Base-by-base conservation (phyloP, 2,888 invertebrate species). In the Ophion costatus region DNA sequence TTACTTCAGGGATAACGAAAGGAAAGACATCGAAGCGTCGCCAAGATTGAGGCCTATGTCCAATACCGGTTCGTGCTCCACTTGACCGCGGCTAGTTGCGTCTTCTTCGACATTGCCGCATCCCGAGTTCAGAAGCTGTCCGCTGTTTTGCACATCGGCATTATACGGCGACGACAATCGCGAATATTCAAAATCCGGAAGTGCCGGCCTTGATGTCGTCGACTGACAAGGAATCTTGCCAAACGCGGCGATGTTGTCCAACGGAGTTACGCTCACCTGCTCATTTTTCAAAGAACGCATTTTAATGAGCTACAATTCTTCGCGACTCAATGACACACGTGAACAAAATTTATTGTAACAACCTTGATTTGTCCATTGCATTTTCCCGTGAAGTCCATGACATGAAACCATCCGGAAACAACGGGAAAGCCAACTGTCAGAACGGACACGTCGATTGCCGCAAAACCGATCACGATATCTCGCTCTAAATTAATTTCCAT, bases 281-380 rank as follows among this genome's bases (percentile, higher is more conserved):
- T 83, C 85, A 82, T 33, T 75, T 38, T 22, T 33, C 6, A 9
- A 57, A 57, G n/a, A 56, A 70, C 17, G 14, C 20, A 20, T 20
- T 67, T 3, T 17, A 51, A 42, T 70, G 76, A 56, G 75, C 70
- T 45, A 29, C 57, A 73, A 45, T 66, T 57, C 57, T 29, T 66
- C 63, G 69, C 20, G 63, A 63, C 2, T 11, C 45, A n/a, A 78
- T 3, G 4, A 73, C 6, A 51, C 33, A 67, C 6, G n/a, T 4
- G 59, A 29, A n/a, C 14, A 22, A 63, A 51, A 56, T 24, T 24
- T n/a, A 69, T 51, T 57, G 17, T 80, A 87, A 87, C 90, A 89
- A 96, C 95, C 91, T 96, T 95, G 66, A 96, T 94, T 90, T 96
- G 96, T 1, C 96, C 96, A 84, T 95, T 95, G 69, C 95, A 95